Evolutionary conservation across 2,797 vertebrate genomes (phyloP).

Genomic region (Selene dorsalis): DNA sequence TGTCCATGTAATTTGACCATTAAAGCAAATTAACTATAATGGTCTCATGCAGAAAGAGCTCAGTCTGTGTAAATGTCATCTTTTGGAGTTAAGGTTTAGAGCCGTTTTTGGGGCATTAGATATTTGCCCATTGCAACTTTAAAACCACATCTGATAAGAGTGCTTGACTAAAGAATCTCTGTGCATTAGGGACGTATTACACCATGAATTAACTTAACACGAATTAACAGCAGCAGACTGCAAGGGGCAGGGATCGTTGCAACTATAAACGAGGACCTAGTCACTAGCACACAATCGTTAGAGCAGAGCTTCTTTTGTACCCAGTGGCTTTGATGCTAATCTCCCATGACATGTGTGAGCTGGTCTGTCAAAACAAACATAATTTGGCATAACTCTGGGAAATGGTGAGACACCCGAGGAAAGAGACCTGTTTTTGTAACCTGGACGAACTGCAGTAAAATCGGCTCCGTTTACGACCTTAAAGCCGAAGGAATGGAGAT

Average conservation of each 20-base stretch:
- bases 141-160: constrained; percentile 17
- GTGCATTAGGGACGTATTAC: background rate
- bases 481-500: background rate
- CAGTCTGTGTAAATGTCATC: constrained; percentile 24
- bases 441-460: constrained; percentile 6
- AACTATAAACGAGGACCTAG: background rate
- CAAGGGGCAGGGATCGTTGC: background rate
- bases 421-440: constrained; percentile 37
- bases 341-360: constrained; percentile 32
- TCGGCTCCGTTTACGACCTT: background rate
- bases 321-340: constrained; percentile 42
- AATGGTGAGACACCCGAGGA: constrained; percentile 23
- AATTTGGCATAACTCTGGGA: constrained; percentile 30
- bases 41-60: constrained; percentile 8
- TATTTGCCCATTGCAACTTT: background rate
- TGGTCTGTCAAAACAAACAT: constrained; percentile 62
- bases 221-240: constrained; percentile 2
- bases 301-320: constrained; percentile 8
- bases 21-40: constrained; percentile 40
- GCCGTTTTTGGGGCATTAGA: background rate
- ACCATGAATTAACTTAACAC: constrained; percentile 10
- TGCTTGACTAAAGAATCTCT: constrained; percentile 3
- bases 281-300: constrained; percentile 13
- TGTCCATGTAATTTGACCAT: constrained; percentile 44
- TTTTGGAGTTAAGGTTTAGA: background rate